Evolutionary conservation across 1,140 invertebrate genomes (phyloP), one percentile per base, ranked within the genome.

Genomic region (Brachionus angularis): DNA sequence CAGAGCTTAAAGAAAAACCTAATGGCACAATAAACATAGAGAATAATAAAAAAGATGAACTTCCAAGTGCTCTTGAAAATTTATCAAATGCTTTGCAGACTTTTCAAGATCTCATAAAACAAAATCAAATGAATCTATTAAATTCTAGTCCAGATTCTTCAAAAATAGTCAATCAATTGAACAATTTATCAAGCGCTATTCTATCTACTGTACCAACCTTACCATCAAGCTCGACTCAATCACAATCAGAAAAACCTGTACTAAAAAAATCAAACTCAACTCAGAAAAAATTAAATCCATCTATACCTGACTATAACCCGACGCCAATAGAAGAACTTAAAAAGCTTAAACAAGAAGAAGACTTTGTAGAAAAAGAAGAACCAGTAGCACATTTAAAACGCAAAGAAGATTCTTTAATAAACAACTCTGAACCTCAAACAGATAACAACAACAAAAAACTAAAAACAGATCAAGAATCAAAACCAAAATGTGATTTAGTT

Each of bases 31-130:
- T n/a, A n/a, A n/a, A n/a, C 27, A 10, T 3, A 8, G 53, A 58
- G 36, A 16, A 16, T 0, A 58, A 58, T 21, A 39, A 12, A 8
- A 58, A 21, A 7, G 23, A 58, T 18, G 33, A 58, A 39, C 21
- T 58, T 7, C 53, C 53, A 1, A 36, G 39, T 23, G 53, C 53
- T 23, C 33, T 58, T 7, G 53, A 58, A 39, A 58, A 58, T 36
- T 36, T 58, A 23, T 58, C 53, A 21, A 58, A 58, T 58, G 53
- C 53, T 14, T n/a, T 58, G 2, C 53, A 58, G 14, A 42, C 53
- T 0, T 39, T 58, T 23, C 53, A 58, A 58, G 34, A 58, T 3
- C 23, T 58, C 4, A 29, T 58, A 8, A 58, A 36, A 18, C 29
- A n/a, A 39, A 12, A 36, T 21, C 53, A 23, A 21, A 23, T 25